These are phyloP conservation scores for Gorsachius goisagi DNA, from an alignment of 2,113 vertebrate genomes.

Conservation along the genomic window DNA sequence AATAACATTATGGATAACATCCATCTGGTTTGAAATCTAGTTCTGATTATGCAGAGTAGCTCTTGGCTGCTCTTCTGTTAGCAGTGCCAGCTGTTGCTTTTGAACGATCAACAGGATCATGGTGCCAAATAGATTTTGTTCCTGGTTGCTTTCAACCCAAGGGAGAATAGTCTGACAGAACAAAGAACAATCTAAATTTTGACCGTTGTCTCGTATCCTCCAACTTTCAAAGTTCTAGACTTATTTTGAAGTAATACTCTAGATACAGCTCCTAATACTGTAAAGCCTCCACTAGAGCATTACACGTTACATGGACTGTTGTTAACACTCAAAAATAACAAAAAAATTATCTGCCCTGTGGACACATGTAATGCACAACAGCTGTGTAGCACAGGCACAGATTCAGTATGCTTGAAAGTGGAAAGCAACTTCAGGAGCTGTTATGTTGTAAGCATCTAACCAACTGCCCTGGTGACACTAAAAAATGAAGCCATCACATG, in stretches of 20 bases:
- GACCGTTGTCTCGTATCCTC: background rate
- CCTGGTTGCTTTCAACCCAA: background rate
- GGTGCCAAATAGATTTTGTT: conserved; percentile 18
- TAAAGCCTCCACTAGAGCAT: background rate
- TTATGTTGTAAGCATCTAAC: background rate
- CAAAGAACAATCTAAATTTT: background rate
- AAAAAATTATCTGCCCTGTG: background rate
- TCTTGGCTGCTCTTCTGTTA: conserved; percentile 44
- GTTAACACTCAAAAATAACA: background rate
- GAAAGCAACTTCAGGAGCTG: background rate
- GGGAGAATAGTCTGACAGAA: background rate
- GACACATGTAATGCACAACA: background rate
- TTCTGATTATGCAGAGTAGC: conserved; percentile 44
- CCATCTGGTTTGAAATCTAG: conserved; percentile 53
- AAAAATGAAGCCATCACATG: background rate
- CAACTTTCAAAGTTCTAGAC: background rate
- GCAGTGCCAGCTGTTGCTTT: conserved; percentile 40
- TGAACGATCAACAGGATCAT: conserved; percentile 1
- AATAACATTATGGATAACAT: conserved; percentile 38
- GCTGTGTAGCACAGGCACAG: background rate
- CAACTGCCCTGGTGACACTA: background rate
- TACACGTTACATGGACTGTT: background rate
- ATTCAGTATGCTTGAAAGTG: background rate
- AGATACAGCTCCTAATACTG: background rate
- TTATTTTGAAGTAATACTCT: background rate